Conservation (phyloP, 2,888 invertebrate species). For the Cryptocheilus praepositus region DNA sequence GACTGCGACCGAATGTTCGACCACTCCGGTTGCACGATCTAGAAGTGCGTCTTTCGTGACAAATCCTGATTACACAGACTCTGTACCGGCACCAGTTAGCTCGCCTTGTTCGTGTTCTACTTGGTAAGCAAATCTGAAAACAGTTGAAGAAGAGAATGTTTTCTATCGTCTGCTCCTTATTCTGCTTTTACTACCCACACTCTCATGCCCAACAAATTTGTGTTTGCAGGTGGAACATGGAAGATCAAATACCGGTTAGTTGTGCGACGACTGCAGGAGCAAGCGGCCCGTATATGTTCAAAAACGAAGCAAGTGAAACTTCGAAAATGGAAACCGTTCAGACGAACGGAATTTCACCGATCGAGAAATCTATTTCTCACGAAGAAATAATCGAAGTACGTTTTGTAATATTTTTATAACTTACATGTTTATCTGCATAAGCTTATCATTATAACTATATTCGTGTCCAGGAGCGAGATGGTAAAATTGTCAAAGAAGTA, state of each 20-base stretch:
- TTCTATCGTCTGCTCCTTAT: too few relatives aligned
- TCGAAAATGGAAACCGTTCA: conserved; percentile 13
- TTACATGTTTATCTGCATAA: background rate
- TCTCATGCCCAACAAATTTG: background rate
- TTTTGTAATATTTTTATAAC: conserved; percentile 10
- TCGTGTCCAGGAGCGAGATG: conserved; percentile 67
- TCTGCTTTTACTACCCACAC: too few relatives aligned
- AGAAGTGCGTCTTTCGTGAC: conserved; percentile 83
- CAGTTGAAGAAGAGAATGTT: too few relatives aligned
- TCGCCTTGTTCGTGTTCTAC: conserved; percentile 14
- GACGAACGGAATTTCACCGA: conserved; percentile 19
- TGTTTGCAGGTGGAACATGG: conserved; percentile 2
- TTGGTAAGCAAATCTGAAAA: conserved; percentile 23
- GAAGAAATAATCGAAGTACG: conserved; percentile 45
- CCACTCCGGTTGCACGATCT: conserved; percentile 77
- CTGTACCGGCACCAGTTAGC: conserved; percentile 26
- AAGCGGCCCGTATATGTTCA: conserved; percentile 17
- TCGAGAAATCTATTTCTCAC: conserved; percentile 32
- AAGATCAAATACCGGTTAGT: background rate
- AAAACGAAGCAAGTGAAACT: background rate
- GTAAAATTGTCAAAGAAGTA: conserved; percentile 76
- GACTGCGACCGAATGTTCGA: conserved; percentile 83
- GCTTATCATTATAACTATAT: too few relatives aligned
- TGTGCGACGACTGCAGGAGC: conserved; percentile 4
- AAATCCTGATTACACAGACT: conserved; percentile 80